Percentiles rank a stretch among this genome's conserved stretches.
phyloP scores from a whole-genome alignment of 2,797 vertebrate species.

The Acipenser transmontanus region DNA sequence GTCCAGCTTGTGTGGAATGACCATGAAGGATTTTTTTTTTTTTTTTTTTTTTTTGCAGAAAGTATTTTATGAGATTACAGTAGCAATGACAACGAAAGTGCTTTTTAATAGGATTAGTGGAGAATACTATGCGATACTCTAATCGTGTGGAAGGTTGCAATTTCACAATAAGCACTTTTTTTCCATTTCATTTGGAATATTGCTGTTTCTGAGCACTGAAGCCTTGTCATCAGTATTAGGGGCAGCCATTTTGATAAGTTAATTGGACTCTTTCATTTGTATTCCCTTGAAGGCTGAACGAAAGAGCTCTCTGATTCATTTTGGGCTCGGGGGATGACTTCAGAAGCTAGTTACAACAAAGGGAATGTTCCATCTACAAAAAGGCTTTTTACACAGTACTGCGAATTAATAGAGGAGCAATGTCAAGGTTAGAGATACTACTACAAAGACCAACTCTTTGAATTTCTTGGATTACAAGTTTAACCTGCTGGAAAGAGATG shows the following conservation, averaged over 20 bases:
- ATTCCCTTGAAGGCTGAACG: slow-evolving; percentile 31
- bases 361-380: slow-evolving; percentile 22
- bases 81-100: slow-evolving; percentile 40
- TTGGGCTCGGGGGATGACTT: slow-evolving; percentile 28
- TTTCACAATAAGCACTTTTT: slow-evolving; percentile 41
- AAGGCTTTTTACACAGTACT: slow-evolving; percentile 13
- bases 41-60: slow-evolving; percentile 11
- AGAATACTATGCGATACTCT: slow-evolving; percentile 27
- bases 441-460: neutral
- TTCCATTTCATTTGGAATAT: slow-evolving; percentile 33
- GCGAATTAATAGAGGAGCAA: slow-evolving; percentile 12
- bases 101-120: slow-evolving; percentile 21
- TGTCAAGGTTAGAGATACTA: neutral
- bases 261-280: slow-evolving; percentile 49
- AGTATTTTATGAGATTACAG: slow-evolving; percentile 30
- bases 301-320: slow-evolving; percentile 26
- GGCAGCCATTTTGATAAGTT: slow-evolving; percentile 47
- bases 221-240: slow-evolving; percentile 35
- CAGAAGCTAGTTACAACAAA: slow-evolving; percentile 34
- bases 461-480: neutral
- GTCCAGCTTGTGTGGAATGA: too few species aligned
- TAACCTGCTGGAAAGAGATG: neutral
- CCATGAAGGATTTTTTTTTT: neutral
- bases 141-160: slow-evolving; percentile 29
- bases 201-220: slow-evolving; percentile 35